Conservation (phyloP, 2,797 vertebrate species). For the Petrocephalus sullivani region DNA sequence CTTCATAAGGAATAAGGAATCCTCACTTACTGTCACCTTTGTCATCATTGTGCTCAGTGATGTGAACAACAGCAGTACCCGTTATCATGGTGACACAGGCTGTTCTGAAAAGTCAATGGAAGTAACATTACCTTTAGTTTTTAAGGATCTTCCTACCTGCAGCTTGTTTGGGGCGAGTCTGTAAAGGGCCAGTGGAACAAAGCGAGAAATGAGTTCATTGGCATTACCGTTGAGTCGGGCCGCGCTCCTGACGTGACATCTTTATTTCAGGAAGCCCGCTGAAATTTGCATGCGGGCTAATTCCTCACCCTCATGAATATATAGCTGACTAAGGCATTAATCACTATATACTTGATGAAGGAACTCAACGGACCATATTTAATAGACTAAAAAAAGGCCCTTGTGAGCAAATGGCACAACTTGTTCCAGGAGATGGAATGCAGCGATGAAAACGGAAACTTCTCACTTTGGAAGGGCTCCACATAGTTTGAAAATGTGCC, state of each 20-base stretch:
- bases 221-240: background rate
- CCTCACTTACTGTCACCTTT: background rate
- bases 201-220: background rate
- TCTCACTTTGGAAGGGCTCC: background rate
- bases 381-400: constrained; percentile 17
- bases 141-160: background rate
- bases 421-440: background rate
- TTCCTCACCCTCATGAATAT: background rate
- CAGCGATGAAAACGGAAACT: background rate
- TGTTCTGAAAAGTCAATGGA: background rate
- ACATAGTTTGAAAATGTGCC: background rate
- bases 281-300: constrained; percentile 9
- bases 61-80: background rate
- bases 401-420: background rate
- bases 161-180: background rate
- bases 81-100: background rate
- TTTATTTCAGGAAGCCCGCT: background rate
- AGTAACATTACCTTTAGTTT: background rate
- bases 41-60: background rate
- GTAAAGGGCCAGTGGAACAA: background rate
- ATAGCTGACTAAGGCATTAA: constrained; percentile 2
- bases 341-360: constrained; percentile 6
- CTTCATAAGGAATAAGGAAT: background rate
- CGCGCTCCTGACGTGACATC: background rate
- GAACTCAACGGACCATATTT: background rate